Conservation (phyloP, 2,797 vertebrate species). For the Margarornis squamiger region DNA sequence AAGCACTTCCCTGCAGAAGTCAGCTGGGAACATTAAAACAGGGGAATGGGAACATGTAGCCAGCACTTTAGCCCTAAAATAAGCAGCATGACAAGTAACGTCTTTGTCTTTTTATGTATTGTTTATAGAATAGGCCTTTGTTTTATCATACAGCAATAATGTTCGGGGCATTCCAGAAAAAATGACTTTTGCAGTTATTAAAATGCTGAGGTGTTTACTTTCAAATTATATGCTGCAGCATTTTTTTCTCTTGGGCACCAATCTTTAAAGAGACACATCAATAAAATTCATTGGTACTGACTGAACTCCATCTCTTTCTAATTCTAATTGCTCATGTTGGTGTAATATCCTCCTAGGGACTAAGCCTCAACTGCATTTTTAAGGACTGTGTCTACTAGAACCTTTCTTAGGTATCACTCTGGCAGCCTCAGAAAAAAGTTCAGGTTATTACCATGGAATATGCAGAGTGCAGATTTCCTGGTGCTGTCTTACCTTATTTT, state of each 20-base stretch:
- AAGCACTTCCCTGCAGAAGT: neutral
- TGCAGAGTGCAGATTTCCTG: neutral
- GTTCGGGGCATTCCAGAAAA: constrained; percentile 19
- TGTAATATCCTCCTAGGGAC: neutral
- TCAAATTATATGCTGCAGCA: neutral
- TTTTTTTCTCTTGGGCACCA: neutral
- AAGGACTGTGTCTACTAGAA: neutral
- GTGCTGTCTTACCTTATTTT: neutral
- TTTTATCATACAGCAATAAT: constrained; percentile 17
- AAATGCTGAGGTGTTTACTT: constrained; percentile 32
- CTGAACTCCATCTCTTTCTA: neutral
- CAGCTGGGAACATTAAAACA: constrained; percentile 33
- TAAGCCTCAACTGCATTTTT: neutral
- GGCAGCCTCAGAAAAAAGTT: neutral
- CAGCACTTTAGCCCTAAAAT: constrained; percentile 18
- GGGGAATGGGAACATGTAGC: neutral
- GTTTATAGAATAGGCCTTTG: constrained; percentile 10
- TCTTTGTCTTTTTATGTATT: constrained; percentile 37
- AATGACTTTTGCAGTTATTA: constrained; percentile 15
- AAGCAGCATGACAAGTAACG: neutral
- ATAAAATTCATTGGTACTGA: neutral
- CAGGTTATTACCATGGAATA: neutral
- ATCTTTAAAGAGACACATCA: neutral
- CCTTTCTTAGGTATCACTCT: neutral
- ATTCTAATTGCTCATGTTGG: neutral